Percentiles rank a stretch among this genome's conserved stretches.
phyloP scores from a whole-genome alignment of 1,140 invertebrate species.

The Plodia interpunctella region DNA sequence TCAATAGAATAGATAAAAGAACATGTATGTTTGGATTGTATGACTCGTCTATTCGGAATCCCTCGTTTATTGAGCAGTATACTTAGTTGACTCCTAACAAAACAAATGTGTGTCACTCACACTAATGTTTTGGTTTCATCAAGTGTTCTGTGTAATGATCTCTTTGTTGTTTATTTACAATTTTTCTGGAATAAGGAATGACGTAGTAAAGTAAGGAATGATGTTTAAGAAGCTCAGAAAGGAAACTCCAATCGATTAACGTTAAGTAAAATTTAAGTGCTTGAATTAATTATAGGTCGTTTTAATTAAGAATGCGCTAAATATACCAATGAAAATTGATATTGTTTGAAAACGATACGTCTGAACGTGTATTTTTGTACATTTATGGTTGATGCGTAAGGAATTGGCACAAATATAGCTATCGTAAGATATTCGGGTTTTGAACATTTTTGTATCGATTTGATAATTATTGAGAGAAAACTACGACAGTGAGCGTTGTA shows the following conservation, averaged over 20 bases:
- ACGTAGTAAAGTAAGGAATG: constrained; percentile 33
- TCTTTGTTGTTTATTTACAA: constrained; percentile 72
- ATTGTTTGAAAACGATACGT: constrained; percentile 66
- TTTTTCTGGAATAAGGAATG: constrained; percentile 68
- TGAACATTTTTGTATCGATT: constrained; percentile 58
- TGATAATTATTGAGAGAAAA: constrained; percentile 49
- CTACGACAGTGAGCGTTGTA: constrained; percentile 72
- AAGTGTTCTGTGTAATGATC: constrained; percentile 57
- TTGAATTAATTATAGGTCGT: constrained; percentile 58
- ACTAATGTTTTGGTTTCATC: constrained; percentile 47
- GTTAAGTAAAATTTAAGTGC: constrained; percentile 63
- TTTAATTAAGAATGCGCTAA: constrained; percentile 53
- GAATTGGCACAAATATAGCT: constrained; percentile 61
- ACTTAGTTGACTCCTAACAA: constrained; percentile 38
- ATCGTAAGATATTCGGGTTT: constrained; percentile 49
- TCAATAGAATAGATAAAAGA: constrained; percentile 17
- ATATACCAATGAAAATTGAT: constrained; percentile 63
- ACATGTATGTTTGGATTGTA: constrained; percentile 57
- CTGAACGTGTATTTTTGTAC: constrained; percentile 73
- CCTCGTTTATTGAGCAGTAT: constrained; percentile 28
- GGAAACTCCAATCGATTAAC: constrained; percentile 64
- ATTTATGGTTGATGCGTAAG: constrained; percentile 60
- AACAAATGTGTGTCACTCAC: constrained; percentile 37
- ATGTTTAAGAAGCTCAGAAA: constrained; percentile 60
- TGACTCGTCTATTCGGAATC: constrained; percentile 43